A percentile compares a stretch with the other conserved stretches of the same genome.
Conservation (phyloP, 92 coral and sea anemone species). For the Paramuricea clavata region DNA sequence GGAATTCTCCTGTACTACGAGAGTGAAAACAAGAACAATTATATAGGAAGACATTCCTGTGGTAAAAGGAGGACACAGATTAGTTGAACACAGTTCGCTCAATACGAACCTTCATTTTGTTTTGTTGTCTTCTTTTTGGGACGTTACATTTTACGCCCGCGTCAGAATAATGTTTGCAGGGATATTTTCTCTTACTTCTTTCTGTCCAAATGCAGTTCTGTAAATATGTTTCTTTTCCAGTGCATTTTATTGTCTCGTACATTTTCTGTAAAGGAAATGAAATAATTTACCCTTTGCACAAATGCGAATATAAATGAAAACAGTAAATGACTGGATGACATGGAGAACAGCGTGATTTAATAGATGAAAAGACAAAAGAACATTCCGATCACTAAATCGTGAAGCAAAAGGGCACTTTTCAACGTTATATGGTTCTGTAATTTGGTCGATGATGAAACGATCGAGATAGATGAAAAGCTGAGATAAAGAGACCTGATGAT, state of each 20-base stretch:
- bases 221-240: slow-evolving; percentile 31
- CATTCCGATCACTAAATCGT: too few species aligned
- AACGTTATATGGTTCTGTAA: background rate
- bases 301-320: too few species aligned
- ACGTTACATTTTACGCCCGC: slow-evolving; percentile 86
- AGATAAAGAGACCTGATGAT: too few species aligned
- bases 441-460: too few species aligned
- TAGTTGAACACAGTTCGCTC: too few species aligned
- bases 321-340: too few species aligned
- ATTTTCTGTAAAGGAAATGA: background rate
- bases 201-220: slow-evolving; percentile 19
- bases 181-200: slow-evolving; percentile 6
- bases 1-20: background rate
- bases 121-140: slow-evolving; percentile 55
- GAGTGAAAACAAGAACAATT: background rate
- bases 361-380: too few species aligned
- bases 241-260: slow-evolving; percentile 11
- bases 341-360: too few species aligned
- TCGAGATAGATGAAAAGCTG: background rate
- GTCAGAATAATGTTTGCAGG: slow-evolving; percentile 87
- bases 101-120: slow-evolving; percentile 5
- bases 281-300: too few species aligned
- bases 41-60: background rate
- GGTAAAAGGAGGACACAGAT: background rate
- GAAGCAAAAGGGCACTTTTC: too few species aligned